A percentile compares a stretch with the other conserved stretches of the same genome.
Evolutionary conservation across 2,888 invertebrate genomes (phyloP).

Genomic region (Brenthis ino): DNA sequence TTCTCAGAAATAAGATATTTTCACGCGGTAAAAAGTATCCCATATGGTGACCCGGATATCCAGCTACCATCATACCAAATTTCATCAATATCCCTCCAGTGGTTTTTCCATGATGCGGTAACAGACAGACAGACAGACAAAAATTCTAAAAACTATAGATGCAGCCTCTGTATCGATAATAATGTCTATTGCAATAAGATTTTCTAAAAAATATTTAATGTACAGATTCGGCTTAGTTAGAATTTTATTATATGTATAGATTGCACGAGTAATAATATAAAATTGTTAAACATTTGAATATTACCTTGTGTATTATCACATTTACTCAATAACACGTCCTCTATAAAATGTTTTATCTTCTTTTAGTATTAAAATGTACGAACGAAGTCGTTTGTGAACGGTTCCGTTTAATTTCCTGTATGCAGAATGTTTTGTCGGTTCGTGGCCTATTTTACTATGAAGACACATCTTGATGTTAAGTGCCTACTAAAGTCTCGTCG

Average conservation of each 20-base stretch:
- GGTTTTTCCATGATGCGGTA: too few relatives aligned
- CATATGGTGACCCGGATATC: too few relatives aligned
- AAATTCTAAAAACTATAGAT: too few relatives aligned
- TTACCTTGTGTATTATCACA: slow-evolving; percentile 18
- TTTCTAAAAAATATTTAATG: too few relatives aligned
- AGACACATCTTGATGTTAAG: slow-evolving; percentile 46
- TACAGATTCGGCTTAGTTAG: too few relatives aligned
- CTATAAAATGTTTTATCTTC: slow-evolving; percentile 6
- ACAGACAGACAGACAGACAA: too few relatives aligned
- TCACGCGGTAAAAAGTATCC: too few relatives aligned
- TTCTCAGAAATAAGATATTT: too few relatives aligned
- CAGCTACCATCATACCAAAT: too few relatives aligned
- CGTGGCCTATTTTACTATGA: slow-evolving; percentile 69
- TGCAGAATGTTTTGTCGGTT: slow-evolving; percentile 52
- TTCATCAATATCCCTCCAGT: too few relatives aligned
- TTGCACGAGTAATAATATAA: slow-evolving; percentile 20
- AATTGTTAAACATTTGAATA: slow-evolving; percentile 1
- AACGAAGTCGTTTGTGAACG: slow-evolving; percentile 30
- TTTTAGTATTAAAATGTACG: slow-evolving; percentile 18
- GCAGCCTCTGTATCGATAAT: too few relatives aligned
- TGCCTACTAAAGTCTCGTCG: slow-evolving; percentile 43
- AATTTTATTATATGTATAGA: not conserved
- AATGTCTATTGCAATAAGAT: too few relatives aligned
- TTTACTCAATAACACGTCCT: slow-evolving; percentile 21
- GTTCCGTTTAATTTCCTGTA: slow-evolving; percentile 61